These are phyloP conservation scores for Drosophila paranaensis DNA, from an alignment of 2,888 invertebrate species.

Conservation along the genomic window DNA sequence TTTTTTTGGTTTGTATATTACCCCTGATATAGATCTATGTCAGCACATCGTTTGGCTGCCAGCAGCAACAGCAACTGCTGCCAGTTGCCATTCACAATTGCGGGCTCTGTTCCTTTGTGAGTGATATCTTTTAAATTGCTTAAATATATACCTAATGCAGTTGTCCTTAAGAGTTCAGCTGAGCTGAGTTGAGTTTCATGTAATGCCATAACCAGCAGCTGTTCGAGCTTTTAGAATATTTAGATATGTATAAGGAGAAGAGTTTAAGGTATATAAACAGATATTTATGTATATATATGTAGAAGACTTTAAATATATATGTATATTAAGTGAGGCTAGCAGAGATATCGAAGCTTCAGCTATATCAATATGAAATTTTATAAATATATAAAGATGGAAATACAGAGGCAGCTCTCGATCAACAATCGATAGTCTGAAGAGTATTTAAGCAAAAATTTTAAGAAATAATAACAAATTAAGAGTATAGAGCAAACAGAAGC, in stretches of 20 bases:
- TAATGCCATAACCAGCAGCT: slow-evolving; percentile 4
- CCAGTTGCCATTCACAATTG: slow-evolving; percentile 34
- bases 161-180: background rate
- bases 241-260: background rate
- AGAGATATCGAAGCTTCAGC: no score
- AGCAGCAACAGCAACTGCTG: slow-evolving; percentile 10
- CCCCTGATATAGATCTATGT: slow-evolving; percentile 81
- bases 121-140: slow-evolving; percentile 63
- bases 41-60: slow-evolving; percentile 81
- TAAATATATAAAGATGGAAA: no score
- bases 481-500: no score
- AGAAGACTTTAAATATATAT: background rate
- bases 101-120: slow-evolving; percentile 45
- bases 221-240: background rate
- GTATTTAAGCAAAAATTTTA: no score
- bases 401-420: no score
- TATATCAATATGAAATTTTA: no score
- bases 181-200: background rate
- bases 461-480: no score
- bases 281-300: background rate
- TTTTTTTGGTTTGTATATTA: background rate
- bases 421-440: no score
- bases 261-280: background rate
- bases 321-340: no score
- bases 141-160: slow-evolving; percentile 29